Percentiles rank a stretch among this genome's conserved stretches.
phyloP scores from a whole-genome alignment of 2,113 vertebrate species.

The Gobio gobio region DNA sequence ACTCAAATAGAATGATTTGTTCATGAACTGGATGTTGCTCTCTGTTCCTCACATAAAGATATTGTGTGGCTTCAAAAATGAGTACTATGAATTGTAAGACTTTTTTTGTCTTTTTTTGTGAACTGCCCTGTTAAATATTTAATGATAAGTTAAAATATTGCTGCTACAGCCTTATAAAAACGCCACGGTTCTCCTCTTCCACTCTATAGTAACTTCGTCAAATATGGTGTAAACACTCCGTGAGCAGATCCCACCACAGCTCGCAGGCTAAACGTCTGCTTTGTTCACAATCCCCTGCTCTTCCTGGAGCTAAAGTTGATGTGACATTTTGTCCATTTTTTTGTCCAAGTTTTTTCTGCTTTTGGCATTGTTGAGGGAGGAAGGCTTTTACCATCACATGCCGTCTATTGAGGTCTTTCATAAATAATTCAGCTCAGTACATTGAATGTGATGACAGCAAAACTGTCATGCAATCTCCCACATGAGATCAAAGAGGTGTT shows the following conservation, averaged over 20 bases:
- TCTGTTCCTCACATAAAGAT: neutral
- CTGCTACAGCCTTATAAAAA: neutral
- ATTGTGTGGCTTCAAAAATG: neutral
- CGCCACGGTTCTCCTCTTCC: neutral
- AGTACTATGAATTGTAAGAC: neutral
- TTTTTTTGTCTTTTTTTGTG: neutral
- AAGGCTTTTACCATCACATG: constrained; percentile 74
- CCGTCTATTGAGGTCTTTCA: constrained; percentile 79
- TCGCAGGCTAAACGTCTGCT: constrained; percentile 64
- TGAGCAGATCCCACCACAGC: constrained; percentile 64
- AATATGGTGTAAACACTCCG: constrained; percentile 47
- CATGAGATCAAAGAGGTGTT: constrained; percentile 79
- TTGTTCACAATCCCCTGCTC: constrained; percentile 66
- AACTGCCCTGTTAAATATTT: neutral
- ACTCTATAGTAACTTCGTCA: neutral
- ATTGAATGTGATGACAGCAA: constrained; percentile 82
- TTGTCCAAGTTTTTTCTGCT: constrained; percentile 61
- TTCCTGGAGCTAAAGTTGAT: constrained; percentile 71
- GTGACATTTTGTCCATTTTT: constrained; percentile 70
- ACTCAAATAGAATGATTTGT: neutral
- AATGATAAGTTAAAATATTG: neutral
- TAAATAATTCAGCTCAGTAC: constrained; percentile 82
- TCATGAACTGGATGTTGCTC: neutral
- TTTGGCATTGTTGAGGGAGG: constrained; percentile 73
- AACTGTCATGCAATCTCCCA: constrained; percentile 77